Conservation (phyloP, 2,797 vertebrate genomes). For the Carapus acus region DNA sequence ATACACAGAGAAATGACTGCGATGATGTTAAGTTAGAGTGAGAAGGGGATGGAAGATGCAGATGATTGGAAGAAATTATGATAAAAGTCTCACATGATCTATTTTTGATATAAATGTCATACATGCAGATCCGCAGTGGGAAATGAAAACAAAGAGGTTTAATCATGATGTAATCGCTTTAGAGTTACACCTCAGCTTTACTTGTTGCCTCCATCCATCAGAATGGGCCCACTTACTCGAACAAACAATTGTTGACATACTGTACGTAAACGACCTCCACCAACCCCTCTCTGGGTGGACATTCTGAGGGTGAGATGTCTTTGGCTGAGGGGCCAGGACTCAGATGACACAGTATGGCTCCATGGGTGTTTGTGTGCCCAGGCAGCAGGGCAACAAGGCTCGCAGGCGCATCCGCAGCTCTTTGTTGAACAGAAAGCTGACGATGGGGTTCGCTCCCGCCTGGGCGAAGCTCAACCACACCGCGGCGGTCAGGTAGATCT, state of each 20-base stretch:
- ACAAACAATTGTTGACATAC: no score
- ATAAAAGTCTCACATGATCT: no score
- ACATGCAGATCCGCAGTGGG: no score
- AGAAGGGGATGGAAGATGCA: no score
- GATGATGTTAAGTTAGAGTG: slow-evolving; percentile 27
- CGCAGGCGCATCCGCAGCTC: slow-evolving; percentile 86
- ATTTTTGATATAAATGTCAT: no score
- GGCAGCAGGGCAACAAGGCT: slow-evolving; percentile 85
- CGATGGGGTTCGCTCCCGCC: slow-evolving; percentile 89
- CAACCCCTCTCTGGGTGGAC: slow-evolving; percentile 7
- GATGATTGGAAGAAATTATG: not conserved
- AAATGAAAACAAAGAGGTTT: no score
- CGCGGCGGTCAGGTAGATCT: slow-evolving; percentile 85
- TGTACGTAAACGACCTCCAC: not conserved
- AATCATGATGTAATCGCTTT: not conserved
- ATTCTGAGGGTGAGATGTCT: slow-evolving; percentile 39
- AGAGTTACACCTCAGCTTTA: no score
- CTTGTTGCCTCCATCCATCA: no score
- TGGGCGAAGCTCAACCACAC: slow-evolving; percentile 96
- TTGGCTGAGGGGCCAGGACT: slow-evolving; percentile 45
- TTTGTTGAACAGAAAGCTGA: slow-evolving; percentile 94
- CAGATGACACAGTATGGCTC: slow-evolving; percentile 82
- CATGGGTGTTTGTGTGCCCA: slow-evolving; percentile 82
- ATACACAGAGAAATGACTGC: slow-evolving; percentile 34
- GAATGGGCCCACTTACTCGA: no score